Base-by-base conservation (phyloP, 2,888 invertebrate genomes). In the Cephus rjabovi region DNA sequence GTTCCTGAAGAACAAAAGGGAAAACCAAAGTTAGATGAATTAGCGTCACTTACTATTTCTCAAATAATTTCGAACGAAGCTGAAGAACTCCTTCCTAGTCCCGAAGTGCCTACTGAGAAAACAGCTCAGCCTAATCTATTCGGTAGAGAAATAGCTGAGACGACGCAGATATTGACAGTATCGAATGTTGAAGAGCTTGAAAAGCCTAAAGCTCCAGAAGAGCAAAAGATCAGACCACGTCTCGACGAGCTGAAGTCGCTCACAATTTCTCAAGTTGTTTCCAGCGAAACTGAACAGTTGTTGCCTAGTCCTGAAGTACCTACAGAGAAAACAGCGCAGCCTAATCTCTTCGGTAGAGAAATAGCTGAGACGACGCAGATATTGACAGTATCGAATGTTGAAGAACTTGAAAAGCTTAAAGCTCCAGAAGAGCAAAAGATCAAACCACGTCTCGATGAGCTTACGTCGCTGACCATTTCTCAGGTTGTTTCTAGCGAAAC, bases 81-180 rank as follows among this genome's bases (percentile, higher is more conserved):
- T 0, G 89, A 89, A 78, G 81, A 83, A 33, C 30, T 78, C 15
- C 75, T 89, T 4, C 76, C 79, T 1, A 83, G 79, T 34, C 79
- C 79, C 4, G 87, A 85, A 80, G 83, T 82, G 56, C 92, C 91
- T 4, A 83, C 79, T 15, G 83, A 85, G 68, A 87, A 83, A 77
- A 84, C 77, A 69, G 92, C 92, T 30, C 80, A 88, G 40, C 78
- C 89, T 6, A 88, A 85, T 78, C 79, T 92, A 69, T 82, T 81
- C 56, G 88, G 89, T 11, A 85, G 89, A 78, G 91, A 91, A 81
- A 88, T 92, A 31, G 92, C 92, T n/a, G 83, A 92, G 81, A 91
- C 87, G n/a, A 87, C 84, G n/a, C 91, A 92, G 84, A 82, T 90
- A 15, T 77, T 88, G 69, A 86, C 90, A 11, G 82, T 89, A 79